A percentile compares a stretch with the other conserved stretches of the same genome.
Conservation (phyloP, 2,888 invertebrate genomes). For the Pheosia gnoma region DNA sequence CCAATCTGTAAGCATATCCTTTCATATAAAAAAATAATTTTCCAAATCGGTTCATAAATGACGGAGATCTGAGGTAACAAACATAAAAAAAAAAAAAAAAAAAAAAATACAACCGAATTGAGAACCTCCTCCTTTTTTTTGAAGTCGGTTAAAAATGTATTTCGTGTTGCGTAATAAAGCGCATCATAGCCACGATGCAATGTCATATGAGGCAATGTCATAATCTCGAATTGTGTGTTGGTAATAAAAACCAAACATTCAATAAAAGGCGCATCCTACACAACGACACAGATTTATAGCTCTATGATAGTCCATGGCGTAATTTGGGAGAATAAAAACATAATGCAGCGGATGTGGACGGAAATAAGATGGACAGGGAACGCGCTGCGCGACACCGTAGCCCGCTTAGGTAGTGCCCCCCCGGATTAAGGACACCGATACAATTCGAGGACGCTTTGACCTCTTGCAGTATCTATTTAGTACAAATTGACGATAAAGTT, state of each 20-base stretch:
- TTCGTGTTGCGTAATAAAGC: neutral
- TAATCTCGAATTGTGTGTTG: neutral
- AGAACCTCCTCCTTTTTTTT: no score
- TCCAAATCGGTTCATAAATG: no score
- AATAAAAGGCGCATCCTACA: conserved; percentile 24
- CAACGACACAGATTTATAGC: conserved; percentile 20
- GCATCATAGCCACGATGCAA: neutral
- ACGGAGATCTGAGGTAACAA: no score
- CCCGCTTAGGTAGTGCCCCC: neutral
- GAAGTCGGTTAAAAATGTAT: no score
- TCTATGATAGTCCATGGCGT: conserved; percentile 13
- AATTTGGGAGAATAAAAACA: conserved; percentile 20
- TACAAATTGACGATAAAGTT: no score
- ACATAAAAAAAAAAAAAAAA: no score
- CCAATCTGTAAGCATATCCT: no score
- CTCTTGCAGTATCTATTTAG: neutral
- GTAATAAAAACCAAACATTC: conserved; percentile 11
- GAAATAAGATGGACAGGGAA: conserved; percentile 34
- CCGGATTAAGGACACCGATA: no score
- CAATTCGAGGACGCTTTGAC: neutral
- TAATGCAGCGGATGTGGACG: conserved; percentile 31
- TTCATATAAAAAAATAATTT: no score
- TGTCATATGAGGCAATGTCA: neutral
- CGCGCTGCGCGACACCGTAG: conserved; percentile 9
- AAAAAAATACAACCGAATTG: no score